Evolutionary conservation across 1,140 invertebrate species (phyloP), one percentile per base, ranked within the genome.

Genomic region (Carcinoscorpius rotundicauda): DNA sequence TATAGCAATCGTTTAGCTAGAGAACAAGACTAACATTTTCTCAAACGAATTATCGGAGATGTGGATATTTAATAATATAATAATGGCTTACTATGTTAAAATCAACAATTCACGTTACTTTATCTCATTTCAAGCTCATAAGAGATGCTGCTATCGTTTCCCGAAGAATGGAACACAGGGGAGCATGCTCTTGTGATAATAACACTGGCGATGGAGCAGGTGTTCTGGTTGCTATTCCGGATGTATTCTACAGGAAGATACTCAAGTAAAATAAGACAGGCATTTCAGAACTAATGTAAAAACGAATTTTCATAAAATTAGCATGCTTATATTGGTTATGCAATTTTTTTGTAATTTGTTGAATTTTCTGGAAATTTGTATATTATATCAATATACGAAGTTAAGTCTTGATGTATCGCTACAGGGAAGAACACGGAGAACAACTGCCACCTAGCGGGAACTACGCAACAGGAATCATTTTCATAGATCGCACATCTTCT

Each of bases 121-220:
- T 29, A 29, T 29, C 29, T 29, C 29, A 29, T 2, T 29, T 29
- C 2, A 75, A 95, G 91, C 95, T 99, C 73, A 79, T 99, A 70
- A 84, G 86, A 72, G 94, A 98, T 87, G 94, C 95, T 9, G 86
- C 95, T 78, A 90, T 82, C 61, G 85, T 99, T 77, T 87, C 96
- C 48, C 86, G 87, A 74, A 87, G 96, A 71, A 98, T 99, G 94
- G 92, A 96, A 80, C 97, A 99, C 80, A 86, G 97, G 69, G 97
- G 97, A 69, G 97, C 95, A 48, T 97, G 93, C 79, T 91, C 93
- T 49, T 97, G 95, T 80, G 97, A 99, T 80, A 98, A 98, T 79
- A 93, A 98, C 76, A 66, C 64, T 52, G 67, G 64, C 11, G 68
- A 67, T 70, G 68, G 65, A 53, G 64, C 67, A 53, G 67, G 97